phyloP scores from a whole-genome alignment of 2,113 vertebrate species.

The Lophius piscatorius region DNA sequence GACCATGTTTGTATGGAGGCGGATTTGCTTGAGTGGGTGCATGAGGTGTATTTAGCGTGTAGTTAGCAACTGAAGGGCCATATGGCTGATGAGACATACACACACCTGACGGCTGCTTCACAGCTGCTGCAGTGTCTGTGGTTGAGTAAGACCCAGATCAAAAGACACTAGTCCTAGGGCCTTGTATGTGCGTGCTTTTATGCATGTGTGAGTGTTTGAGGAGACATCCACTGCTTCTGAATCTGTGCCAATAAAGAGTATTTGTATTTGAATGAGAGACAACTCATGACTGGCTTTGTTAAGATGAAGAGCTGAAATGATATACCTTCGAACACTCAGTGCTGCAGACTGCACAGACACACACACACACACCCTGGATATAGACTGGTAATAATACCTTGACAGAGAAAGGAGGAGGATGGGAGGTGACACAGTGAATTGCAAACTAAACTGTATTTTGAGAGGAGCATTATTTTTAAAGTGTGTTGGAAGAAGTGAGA shows the following conservation, averaged over 20 bases:
- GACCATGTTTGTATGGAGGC: conserved; percentile 34
- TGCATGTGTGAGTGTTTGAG: conserved; percentile 47
- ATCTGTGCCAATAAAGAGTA: conserved; percentile 53
- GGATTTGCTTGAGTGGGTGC: conserved; percentile 70
- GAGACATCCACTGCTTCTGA: conserved; percentile 58
- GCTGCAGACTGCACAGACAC: conserved; percentile 1
- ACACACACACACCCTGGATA: background rate
- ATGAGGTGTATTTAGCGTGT: conserved; percentile 69
- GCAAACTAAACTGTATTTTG: background rate
- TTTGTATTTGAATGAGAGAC: conserved; percentile 57
- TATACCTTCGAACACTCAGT: background rate
- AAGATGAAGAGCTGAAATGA: conserved; percentile 31
- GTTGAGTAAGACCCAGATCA: conserved; percentile 72
- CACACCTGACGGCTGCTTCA: conserved; percentile 82
- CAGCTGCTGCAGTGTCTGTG: conserved; percentile 84
- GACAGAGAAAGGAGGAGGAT: conserved; percentile 11
- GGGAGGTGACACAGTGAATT: background rate
- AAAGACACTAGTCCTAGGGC: conserved; percentile 62
- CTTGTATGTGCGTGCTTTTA: conserved; percentile 38
- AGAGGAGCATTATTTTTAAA: conserved; percentile 6
- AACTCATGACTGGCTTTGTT: conserved; percentile 56
- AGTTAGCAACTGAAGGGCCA: conserved; percentile 70
- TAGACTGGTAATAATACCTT: conserved; percentile 14
- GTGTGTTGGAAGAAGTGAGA: background rate
- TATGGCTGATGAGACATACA: conserved; percentile 80